Evolutionary conservation across 1,140 invertebrate species (phyloP).

Genomic region (Cryptotermes secundus): DNA sequence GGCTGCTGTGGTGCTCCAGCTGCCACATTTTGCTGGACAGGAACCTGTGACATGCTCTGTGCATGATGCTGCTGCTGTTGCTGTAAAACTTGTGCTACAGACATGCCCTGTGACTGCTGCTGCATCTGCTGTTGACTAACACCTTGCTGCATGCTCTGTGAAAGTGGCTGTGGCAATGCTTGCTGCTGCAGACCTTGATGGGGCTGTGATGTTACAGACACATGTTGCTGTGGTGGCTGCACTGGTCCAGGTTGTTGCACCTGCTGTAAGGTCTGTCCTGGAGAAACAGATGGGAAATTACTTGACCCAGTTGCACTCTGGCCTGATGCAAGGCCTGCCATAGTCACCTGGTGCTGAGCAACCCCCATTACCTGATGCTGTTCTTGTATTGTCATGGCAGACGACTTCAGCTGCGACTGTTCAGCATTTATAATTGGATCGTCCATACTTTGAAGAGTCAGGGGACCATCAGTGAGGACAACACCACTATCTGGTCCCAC

Average conservation of each 20-base stretch:
- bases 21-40: conserved; percentile 19
- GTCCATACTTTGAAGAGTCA: conserved; percentile 25
- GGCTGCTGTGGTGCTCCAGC: conserved; percentile 26
- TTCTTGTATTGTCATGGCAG: background rate
- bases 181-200: conserved; percentile 44
- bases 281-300: conserved; percentile 38
- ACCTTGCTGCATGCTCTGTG: conserved; percentile 13
- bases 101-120: conserved; percentile 7
- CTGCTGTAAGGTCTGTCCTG: conserved; percentile 42
- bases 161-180: conserved; percentile 7
- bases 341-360: background rate
- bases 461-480: conserved; percentile 20
- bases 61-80: conserved; percentile 37
- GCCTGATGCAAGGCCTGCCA: background rate
- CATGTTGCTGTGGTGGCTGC: background rate
- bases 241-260: background rate
- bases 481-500: conserved; percentile 30
- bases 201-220: conserved; percentile 40
- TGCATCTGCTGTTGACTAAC: conserved; percentile 27
- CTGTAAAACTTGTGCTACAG: conserved; percentile 15
- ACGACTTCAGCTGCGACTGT: background rate
- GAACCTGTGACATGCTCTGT: conserved; percentile 32
- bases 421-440: conserved; percentile 25
- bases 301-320: conserved; percentile 20
- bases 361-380: background rate